These are phyloP conservation scores for Triplophysa tibetana DNA, from an alignment of 2,113 vertebrate genomes.

Conservation along the genomic window DNA sequence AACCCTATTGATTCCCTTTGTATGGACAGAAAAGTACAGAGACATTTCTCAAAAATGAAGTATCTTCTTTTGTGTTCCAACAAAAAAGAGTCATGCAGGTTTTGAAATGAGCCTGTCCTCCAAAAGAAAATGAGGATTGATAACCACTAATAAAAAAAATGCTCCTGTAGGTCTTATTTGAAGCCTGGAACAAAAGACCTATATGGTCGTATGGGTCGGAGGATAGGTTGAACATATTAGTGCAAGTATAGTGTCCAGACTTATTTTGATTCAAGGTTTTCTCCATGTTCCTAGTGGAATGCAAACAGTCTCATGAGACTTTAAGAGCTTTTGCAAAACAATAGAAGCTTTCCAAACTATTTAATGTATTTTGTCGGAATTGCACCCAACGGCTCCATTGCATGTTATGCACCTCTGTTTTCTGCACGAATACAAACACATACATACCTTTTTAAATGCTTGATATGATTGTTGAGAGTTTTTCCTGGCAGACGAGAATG, in stretches of 20 bases:
- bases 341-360: slow-evolving; percentile 37
- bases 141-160: too few relatives aligned
- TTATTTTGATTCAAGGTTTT: slow-evolving; percentile 28
- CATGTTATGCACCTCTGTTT: slow-evolving; percentile 11
- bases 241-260: not conserved
- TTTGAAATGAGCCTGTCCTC: too few relatives aligned
- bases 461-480: slow-evolving; percentile 3
- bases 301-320: slow-evolving; percentile 21
- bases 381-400: slow-evolving; percentile 47
- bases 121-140: too few relatives aligned
- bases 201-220: too few relatives aligned
- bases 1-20: too few relatives aligned
- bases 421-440: not conserved
- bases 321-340: slow-evolving; percentile 13
- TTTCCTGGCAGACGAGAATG: not conserved
- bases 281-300: slow-evolving; percentile 33
- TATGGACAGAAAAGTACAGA: too few relatives aligned
- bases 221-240: not conserved
- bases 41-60: too few relatives aligned
- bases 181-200: too few relatives aligned
- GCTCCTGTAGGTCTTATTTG: too few relatives aligned
- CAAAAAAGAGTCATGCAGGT: too few relatives aligned
- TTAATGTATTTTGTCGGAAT: slow-evolving; percentile 51
- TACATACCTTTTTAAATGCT: not conserved
- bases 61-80: too few relatives aligned